These are phyloP conservation scores for Conops quadrifasciatus DNA, from an alignment of 2,888 invertebrate genomes.

Conservation along the genomic window DNA sequence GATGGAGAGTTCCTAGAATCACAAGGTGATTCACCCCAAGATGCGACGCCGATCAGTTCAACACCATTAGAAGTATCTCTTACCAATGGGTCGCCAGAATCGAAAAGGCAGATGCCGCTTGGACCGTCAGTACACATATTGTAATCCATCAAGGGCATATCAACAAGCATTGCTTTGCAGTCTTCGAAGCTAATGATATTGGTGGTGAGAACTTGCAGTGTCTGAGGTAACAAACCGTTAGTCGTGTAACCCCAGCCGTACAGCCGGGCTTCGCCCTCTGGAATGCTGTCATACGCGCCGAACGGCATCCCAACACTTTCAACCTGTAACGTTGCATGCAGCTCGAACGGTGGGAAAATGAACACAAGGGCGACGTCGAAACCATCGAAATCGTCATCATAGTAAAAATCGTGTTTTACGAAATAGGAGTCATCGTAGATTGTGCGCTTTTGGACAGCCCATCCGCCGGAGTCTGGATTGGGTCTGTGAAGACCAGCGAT, in stretches of 20 bases:
- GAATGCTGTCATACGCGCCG: neutral
- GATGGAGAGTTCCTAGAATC: constrained; percentile 61
- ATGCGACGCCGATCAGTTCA: constrained; percentile 64
- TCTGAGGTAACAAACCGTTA: neutral
- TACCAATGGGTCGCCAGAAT: constrained; percentile 61
- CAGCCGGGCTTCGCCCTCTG: neutral
- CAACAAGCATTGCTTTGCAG: neutral
- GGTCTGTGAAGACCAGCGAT: constrained; percentile 62
- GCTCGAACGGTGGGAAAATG: constrained; percentile 50
- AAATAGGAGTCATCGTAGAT: neutral
- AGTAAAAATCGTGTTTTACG: constrained; percentile 54
- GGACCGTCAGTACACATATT: neutral
- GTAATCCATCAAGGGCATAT: neutral
- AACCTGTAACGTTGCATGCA: constrained; percentile 32
- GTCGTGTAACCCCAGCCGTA: neutral
- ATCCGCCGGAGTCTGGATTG: neutral
- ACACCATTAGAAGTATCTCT: constrained; percentile 29
- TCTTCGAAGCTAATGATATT: neutral
- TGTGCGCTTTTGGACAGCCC: neutral
- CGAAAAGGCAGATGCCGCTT: constrained; percentile 62
- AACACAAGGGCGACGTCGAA: constrained; percentile 69
- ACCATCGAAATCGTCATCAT: constrained; percentile 61
- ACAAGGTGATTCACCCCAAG: constrained; percentile 67
- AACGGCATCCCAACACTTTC: neutral
- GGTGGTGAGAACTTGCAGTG: neutral